Evolutionary conservation across 2,888 invertebrate species (phyloP).

Genomic region (Pocota personata): DNA sequence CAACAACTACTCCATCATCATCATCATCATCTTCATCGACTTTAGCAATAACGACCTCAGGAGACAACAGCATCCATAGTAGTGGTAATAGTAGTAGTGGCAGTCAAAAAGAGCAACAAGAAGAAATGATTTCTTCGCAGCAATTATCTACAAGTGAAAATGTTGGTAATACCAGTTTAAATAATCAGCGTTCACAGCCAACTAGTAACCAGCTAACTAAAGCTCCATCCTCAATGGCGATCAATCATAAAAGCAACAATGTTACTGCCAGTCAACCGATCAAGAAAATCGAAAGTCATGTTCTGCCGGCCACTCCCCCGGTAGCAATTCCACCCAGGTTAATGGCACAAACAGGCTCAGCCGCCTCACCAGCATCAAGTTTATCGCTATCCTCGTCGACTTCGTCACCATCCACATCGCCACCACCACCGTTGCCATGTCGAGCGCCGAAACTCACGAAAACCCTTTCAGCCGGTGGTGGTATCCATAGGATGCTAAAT

Average conservation of each 20-base stretch:
- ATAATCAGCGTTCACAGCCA: constrained; percentile 43
- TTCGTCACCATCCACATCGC: constrained; percentile 80
- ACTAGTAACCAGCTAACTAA: constrained; percentile 49
- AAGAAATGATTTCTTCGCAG: constrained; percentile 70
- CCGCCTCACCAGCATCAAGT: constrained; percentile 79
- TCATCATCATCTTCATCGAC: constrained; percentile 54
- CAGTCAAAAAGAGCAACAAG: constrained; percentile 12
- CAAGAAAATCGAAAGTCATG: constrained; percentile 72
- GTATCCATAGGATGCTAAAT: constrained; percentile 72
- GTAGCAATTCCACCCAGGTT: constrained; percentile 78
- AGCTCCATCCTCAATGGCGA: constrained; percentile 72
- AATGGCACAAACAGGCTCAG: constrained; percentile 76
- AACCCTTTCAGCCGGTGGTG: constrained; percentile 74
- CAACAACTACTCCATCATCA: constrained; percentile 51
- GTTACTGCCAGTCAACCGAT: constrained; percentile 35
- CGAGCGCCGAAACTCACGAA: constrained; percentile 78
- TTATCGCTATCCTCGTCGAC: constrained; percentile 81
- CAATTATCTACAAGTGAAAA: constrained; percentile 58
- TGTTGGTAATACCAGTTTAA: constrained; percentile 37
- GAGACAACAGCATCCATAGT: constrained; percentile 29
- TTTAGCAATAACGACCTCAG: constrained; percentile 56
- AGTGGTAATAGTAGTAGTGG: constrained; percentile 12
- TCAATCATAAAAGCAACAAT: constrained; percentile 60
- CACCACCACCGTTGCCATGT: constrained; percentile 80
- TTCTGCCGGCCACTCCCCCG: constrained; percentile 71